phyloP scores from a whole-genome alignment of 2,113 vertebrate species.

The Cheirogaleus medius region DNA sequence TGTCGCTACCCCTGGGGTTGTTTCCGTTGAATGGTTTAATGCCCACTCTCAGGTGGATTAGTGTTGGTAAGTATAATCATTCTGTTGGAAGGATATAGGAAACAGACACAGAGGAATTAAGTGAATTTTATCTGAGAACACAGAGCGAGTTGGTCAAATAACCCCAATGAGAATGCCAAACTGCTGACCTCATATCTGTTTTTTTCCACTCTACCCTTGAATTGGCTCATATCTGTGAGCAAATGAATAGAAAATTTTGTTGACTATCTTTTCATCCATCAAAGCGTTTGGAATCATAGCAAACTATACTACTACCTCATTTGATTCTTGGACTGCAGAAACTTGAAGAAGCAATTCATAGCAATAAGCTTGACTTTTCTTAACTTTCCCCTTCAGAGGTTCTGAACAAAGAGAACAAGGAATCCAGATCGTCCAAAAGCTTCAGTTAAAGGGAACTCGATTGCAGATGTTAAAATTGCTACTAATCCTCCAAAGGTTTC shows the following conservation, averaged over 20 bases:
- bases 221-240: background rate
- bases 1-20: background rate
- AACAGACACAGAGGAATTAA: background rate
- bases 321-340: constrained; percentile 26
- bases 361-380: constrained; percentile 18
- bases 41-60: background rate
- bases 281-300: background rate
- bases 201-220: background rate
- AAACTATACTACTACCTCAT: background rate
- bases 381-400: constrained; percentile 12
- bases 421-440: background rate
- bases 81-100: background rate
- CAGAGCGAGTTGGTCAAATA: background rate
- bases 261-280: background rate
- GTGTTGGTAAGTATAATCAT: background rate
- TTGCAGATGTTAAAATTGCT: background rate
- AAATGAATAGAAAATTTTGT: background rate
- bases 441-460: constrained; percentile 26
- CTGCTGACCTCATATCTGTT: background rate
- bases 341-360: background rate
- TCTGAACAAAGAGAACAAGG: constrained; percentile 11
- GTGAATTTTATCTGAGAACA: background rate
- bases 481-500: background rate
- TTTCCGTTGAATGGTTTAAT: background rate
- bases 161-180: background rate